Conservation (phyloP, 2,888 invertebrate species). For the Rhabditophanes sp. region DNA sequence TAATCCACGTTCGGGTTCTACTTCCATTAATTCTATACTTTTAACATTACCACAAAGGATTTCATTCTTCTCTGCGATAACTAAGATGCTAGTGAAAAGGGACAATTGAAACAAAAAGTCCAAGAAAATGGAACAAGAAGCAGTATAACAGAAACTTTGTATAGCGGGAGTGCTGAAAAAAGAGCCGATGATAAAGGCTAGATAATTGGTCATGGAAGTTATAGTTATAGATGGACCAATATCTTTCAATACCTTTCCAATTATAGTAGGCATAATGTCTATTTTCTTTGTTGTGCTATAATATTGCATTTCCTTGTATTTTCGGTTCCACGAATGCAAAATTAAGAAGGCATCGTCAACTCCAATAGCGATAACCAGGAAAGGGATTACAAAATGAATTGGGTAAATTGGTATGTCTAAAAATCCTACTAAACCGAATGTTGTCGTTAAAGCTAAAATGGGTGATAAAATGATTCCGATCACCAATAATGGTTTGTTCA, state of each 20-base stretch:
- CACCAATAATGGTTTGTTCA: too few species aligned
- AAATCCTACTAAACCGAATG: constrained; percentile 23
- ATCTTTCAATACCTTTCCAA: constrained; percentile 7
- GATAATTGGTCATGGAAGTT: constrained; percentile 13
- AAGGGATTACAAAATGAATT: constrained; percentile 32
- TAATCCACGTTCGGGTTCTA: constrained; percentile 2
- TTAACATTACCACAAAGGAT: constrained; percentile 1
- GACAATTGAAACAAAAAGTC: constrained; percentile 14
- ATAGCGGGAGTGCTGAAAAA: constrained; percentile 12
- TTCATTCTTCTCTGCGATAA: constrained; percentile 8
- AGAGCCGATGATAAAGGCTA: constrained; percentile 15
- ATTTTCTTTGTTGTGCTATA: constrained; percentile 3
- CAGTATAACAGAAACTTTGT: constrained; percentile 12
- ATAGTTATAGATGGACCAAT: constrained; percentile 13
- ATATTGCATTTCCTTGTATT: constrained; percentile 20
- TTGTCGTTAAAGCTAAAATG: too few species aligned
- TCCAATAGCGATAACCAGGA: constrained; percentile 30
- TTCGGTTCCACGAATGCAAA: constrained; percentile 26
- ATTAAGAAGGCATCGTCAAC: constrained; percentile 32
- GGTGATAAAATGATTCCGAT: too few species aligned
- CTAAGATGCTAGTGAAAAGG: constrained; percentile 11
- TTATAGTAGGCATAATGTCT: not conserved
- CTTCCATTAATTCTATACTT: too few species aligned
- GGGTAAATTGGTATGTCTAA: constrained; percentile 28
- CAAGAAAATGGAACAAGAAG: constrained; percentile 12